Percentiles rank a stretch among this genome's conserved stretches.
Evolutionary conservation across 1,140 invertebrate genomes (phyloP).

Genomic region (Cardiocondyla obscurior): DNA sequence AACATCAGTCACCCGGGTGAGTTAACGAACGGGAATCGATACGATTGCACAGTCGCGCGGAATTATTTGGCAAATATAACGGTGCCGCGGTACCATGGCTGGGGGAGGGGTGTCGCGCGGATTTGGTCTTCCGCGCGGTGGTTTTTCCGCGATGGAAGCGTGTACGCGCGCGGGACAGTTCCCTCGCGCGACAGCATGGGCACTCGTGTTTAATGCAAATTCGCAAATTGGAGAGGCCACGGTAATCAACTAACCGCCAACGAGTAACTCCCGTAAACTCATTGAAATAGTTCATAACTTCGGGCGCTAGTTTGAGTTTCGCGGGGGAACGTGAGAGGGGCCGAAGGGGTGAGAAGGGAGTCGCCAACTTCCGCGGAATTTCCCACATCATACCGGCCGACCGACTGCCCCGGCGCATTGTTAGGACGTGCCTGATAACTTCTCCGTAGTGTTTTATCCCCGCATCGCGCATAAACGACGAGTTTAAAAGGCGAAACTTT

Average conservation of each 20-base stretch:
- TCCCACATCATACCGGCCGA: conserved; percentile 73
- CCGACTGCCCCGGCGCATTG: conserved; percentile 69
- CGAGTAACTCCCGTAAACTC: conserved; percentile 78
- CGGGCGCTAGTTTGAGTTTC: conserved; percentile 72
- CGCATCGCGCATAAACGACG: conserved; percentile 5
- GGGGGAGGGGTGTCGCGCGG: background rate
- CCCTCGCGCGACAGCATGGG: conserved; percentile 56
- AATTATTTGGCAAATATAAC: conserved; percentile 46
- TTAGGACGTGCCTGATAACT: conserved; percentile 67
- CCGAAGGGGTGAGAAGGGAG: too few species aligned
- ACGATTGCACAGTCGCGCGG: conserved; percentile 49
- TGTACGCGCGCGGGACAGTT: conserved; percentile 59
- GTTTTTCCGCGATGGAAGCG: conserved; percentile 14
- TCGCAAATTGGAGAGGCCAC: conserved; percentile 74
- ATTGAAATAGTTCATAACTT: conserved; percentile 80
- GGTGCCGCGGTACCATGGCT: background rate
- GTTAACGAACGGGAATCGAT: conserved; percentile 50
- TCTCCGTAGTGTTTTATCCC: conserved; percentile 50
- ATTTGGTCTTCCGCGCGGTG: conserved; percentile 29
- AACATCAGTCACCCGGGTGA: conserved; percentile 38
- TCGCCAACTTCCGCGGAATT: conserved; percentile 69
- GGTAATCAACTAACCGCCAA: conserved; percentile 76
- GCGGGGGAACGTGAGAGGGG: background rate
- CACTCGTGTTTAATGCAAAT: conserved; percentile 75
- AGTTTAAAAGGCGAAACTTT: background rate